phyloP scores from a whole-genome alignment of 2,888 invertebrate species.

The Lithophane socia region DNA sequence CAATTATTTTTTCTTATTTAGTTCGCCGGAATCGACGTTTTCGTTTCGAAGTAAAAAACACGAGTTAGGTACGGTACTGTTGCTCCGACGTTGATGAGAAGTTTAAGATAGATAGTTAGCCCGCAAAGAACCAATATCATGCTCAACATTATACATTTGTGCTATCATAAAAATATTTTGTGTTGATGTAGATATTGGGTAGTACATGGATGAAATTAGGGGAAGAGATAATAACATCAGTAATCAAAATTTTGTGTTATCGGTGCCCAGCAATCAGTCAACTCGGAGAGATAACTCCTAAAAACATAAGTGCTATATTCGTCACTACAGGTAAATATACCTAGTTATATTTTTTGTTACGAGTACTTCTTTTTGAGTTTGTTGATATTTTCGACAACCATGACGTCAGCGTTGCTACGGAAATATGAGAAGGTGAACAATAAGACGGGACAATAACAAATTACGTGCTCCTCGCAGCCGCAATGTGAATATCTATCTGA shows the following conservation, averaged over 20 bases:
- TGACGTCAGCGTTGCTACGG: slow-evolving; percentile 42
- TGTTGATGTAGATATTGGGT: not conserved
- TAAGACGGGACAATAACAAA: slow-evolving; percentile 35
- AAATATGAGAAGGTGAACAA: slow-evolving; percentile 43
- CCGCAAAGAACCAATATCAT: not conserved
- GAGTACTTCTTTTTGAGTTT: slow-evolving; percentile 33
- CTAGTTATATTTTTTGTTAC: slow-evolving; percentile 28
- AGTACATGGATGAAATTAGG: slow-evolving; percentile 25
- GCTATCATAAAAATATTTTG: slow-evolving; percentile 18
- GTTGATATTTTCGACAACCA: slow-evolving; percentile 42
- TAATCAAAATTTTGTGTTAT: slow-evolving; percentile 54
- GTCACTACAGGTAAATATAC: slow-evolving; percentile 24
- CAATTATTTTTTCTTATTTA: not conserved
- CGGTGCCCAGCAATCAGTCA: slow-evolving; percentile 60
- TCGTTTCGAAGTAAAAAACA: slow-evolving; percentile 11
- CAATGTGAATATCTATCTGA: slow-evolving; percentile 14
- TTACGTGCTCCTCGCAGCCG: not conserved
- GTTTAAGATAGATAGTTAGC: not conserved
- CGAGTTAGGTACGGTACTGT: not conserved
- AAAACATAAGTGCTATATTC: slow-evolving; percentile 31
- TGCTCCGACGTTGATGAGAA: not conserved
- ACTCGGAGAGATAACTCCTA: slow-evolving; percentile 56
- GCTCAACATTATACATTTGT: no score
- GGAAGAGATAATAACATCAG: slow-evolving; percentile 42
- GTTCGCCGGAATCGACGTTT: not conserved